Base-by-base conservation (phyloP, 2,888 invertebrate species). In the Erebia epiphron region DNA sequence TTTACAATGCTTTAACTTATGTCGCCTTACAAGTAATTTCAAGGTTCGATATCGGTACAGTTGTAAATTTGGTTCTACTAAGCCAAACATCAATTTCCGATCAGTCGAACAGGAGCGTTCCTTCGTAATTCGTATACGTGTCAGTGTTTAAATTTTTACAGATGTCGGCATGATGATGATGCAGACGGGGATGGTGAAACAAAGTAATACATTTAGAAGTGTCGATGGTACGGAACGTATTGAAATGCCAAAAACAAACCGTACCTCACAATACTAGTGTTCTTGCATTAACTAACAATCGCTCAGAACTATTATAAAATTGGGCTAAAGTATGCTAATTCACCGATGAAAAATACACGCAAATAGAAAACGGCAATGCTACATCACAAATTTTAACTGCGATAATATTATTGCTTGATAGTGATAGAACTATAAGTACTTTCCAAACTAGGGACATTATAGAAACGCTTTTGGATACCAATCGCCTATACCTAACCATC, bases 111-210 rank as follows among this genome's bases (percentile, higher is more conserved):
- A 83, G 84, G 83, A 85, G 85, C 86, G 87, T 86, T 83, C 87
- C 83, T 88, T 84, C 90, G 35, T 35, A 7, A 35, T 35, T 35
- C 14, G 50, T n/a, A 86, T 89, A 83, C 89, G 87, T 91, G 92
- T 93, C 92, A 93, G 92, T 87, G 91, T 94, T 94, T 94, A 93
- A 94, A 94, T 96, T 95, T 96, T 96, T 96, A 87, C 97, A 97
- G 97, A 97, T 97, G 97, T 98, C 94, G 97, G 97, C 95, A 97
- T 97, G 97, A 97, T 98, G 95, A 97, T 98, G 97, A 97, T 97
- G 97, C 97, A 97, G 96, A 96, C 97, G 93, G 97, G 97, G 95
- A 97, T 98, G 97, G 97, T 97, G 96, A 97, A 97, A 96, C 96
- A 97, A 95, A 96, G 95, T 94, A 97, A 96, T 95, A 95, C 95